Evolutionary conservation across 1,140 invertebrate species (phyloP).

Genomic region (Trichogramma pretiosum): DNA sequence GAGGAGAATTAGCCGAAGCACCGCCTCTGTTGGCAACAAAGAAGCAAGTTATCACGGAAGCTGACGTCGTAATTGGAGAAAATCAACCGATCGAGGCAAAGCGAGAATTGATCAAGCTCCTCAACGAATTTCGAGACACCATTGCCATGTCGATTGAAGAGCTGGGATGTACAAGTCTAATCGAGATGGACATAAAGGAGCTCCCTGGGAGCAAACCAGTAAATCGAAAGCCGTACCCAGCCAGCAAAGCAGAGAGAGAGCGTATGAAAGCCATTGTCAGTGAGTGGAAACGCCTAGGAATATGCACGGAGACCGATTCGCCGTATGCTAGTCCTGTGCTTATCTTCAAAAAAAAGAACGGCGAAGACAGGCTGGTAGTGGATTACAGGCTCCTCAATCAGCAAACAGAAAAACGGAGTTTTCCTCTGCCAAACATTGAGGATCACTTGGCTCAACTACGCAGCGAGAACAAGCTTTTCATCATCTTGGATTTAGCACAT

Average conservation of each 20-base stretch:
- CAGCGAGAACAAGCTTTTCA: conserved; percentile 7
- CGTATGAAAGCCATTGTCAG: conserved; percentile 2
- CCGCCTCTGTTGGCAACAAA: no score
- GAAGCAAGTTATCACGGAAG: no score
- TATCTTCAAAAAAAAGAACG: conserved; percentile 16
- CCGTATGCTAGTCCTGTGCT: conserved; percentile 10
- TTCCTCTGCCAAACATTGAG: conserved; percentile 21
- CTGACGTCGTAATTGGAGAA: background rate
- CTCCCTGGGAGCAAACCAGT: conserved; percentile 3
- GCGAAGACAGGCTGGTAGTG: conserved; percentile 13
- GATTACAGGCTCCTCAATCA: conserved; percentile 22
- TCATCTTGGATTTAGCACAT: conserved; percentile 14
- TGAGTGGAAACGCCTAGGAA: conserved; percentile 5
- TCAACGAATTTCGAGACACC: background rate
- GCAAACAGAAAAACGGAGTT: conserved; percentile 15
- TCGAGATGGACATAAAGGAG: conserved; percentile 16
- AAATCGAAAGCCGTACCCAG: conserved; percentile 1
- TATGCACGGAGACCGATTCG: conserved; percentile 6
- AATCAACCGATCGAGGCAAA: background rate
- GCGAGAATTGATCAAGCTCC: background rate
- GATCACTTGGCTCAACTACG: conserved; percentile 18
- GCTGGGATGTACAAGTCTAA: conserved; percentile 2
- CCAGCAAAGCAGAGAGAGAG: background rate
- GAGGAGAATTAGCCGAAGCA: no score
- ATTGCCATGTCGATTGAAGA: background rate